Percentiles rank a stretch among this genome's conserved stretches.
These are phyloP conservation scores for Diprion similis DNA, from an alignment of 1,140 invertebrate species.

Conservation along the genomic window DNA sequence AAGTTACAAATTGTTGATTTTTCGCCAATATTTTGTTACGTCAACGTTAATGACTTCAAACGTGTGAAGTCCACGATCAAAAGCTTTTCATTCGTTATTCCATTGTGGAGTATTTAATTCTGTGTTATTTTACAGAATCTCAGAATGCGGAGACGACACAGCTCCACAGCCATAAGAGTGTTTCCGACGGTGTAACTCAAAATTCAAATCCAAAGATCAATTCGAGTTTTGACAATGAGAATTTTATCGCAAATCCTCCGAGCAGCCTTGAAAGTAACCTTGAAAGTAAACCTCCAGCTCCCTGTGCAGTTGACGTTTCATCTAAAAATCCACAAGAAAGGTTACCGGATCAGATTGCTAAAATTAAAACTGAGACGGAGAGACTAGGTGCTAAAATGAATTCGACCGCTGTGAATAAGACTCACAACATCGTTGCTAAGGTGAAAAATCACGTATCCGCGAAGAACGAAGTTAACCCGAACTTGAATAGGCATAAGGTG, in stretches of 20 bases:
- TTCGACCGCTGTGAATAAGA: slow-evolving; percentile 28
- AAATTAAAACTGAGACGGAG: slow-evolving; percentile 44
- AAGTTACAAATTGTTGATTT: no score
- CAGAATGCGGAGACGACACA: slow-evolving; percentile 50
- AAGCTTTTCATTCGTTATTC: slow-evolving; percentile 18
- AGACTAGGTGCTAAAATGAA: slow-evolving; percentile 30
- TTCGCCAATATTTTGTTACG: no score
- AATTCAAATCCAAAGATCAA: slow-evolving; percentile 33
- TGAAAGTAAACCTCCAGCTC: slow-evolving; percentile 38
- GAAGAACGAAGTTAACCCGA: slow-evolving; percentile 36
- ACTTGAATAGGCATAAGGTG: slow-evolving; percentile 46
- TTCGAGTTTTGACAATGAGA: slow-evolving; percentile 43
- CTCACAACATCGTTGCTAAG: slow-evolving; percentile 45
- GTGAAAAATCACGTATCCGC: slow-evolving; percentile 49
- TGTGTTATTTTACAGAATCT: slow-evolving; percentile 51
- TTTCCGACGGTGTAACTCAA: slow-evolving; percentile 36
- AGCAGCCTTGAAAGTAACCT: slow-evolving; percentile 35
- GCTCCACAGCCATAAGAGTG: slow-evolving; percentile 45
- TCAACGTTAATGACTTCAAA: no score
- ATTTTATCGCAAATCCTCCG: slow-evolving; percentile 25
- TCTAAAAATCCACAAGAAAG: slow-evolving; percentile 41
- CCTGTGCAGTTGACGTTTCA: slow-evolving; percentile 25
- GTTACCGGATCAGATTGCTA: slow-evolving; percentile 23
- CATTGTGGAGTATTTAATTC: slow-evolving; percentile 1
- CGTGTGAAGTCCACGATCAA: neutral